These are phyloP conservation scores for Meriones psammophilus DNA, from an alignment of 2,797 vertebrate genomes.

Conservation along the genomic window DNA sequence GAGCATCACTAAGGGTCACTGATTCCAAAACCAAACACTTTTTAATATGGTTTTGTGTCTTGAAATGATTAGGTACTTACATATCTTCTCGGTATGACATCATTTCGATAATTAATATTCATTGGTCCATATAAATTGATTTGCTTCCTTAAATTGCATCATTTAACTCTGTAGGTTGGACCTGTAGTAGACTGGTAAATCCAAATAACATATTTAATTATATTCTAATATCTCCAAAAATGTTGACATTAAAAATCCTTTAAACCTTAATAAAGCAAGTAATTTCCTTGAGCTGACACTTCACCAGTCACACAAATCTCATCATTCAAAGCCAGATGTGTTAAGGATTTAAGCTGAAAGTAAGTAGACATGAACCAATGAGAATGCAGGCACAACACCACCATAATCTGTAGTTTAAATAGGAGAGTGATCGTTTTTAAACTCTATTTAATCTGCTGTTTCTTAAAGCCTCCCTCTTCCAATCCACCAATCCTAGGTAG, in stretches of 20 bases:
- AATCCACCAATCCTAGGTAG: too few relatives aligned
- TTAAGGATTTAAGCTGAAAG: slow-evolving; percentile 28
- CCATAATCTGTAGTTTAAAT: slow-evolving; percentile 1
- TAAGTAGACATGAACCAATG: background rate
- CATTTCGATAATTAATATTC: background rate
- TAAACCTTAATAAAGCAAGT: slow-evolving; percentile 45
- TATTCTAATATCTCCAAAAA: background rate
- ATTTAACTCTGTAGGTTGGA: background rate
- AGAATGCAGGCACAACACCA: background rate
- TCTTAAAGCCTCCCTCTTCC: too few relatives aligned
- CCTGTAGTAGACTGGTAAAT: background rate
- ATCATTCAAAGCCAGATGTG: slow-evolving; percentile 7
- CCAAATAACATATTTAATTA: background rate
- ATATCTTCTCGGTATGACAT: background rate
- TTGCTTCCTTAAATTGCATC: background rate
- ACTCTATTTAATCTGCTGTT: too few relatives aligned
- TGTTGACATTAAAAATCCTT: slow-evolving; percentile 36
- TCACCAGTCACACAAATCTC: background rate
- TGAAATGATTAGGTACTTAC: background rate
- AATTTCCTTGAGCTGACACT: slow-evolving; percentile 42
- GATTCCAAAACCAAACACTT: background rate
- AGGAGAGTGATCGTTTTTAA: background rate
- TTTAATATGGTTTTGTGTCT: background rate
- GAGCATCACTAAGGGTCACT: background rate
- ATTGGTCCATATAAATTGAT: background rate